These are phyloP conservation scores for Clarias platycephalus DNA, from an alignment of 2,797 vertebrate genomes.

Conservation along the genomic window DNA sequence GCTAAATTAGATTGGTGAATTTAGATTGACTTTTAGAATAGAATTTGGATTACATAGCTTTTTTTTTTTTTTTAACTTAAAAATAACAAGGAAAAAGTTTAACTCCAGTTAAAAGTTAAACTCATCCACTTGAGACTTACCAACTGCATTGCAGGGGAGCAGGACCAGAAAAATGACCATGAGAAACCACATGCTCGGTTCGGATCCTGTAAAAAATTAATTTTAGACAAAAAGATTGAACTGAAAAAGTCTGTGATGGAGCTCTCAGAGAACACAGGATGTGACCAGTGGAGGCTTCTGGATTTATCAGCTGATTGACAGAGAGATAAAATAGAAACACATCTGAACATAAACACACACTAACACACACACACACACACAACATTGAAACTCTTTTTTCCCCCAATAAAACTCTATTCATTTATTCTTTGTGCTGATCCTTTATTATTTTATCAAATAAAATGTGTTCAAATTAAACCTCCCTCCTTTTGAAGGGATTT, in stretches of 20 bases:
- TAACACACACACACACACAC: background rate
- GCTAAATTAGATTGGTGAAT: background rate
- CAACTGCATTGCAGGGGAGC: constrained; percentile 1
- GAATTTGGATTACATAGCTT: background rate
- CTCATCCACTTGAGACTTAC: constrained; percentile 24
- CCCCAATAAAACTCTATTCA: background rate
- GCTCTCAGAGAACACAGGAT: constrained; percentile 14
- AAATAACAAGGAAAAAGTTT: background rate
- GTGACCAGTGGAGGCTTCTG: background rate
- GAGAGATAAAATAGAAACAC: constrained; percentile 15
- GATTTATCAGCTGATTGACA: constrained; percentile 40
- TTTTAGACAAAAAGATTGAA: background rate
- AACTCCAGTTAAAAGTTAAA: background rate
- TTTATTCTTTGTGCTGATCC: background rate
- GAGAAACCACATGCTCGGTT: constrained; percentile 28
- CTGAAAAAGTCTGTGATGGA: background rate
- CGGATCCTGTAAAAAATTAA: background rate
- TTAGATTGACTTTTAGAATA: background rate
- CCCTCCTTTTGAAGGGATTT: too few species aligned
- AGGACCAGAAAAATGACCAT: constrained; percentile 8
- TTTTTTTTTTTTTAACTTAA: background rate
- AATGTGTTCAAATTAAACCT: background rate
- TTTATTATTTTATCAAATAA: background rate
- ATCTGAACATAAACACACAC: background rate
- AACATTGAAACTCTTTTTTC: background rate